These are phyloP conservation scores for Aphelenchoides besseyi DNA, from an alignment of 1,140 invertebrate genomes.

Conservation along the genomic window DNA sequence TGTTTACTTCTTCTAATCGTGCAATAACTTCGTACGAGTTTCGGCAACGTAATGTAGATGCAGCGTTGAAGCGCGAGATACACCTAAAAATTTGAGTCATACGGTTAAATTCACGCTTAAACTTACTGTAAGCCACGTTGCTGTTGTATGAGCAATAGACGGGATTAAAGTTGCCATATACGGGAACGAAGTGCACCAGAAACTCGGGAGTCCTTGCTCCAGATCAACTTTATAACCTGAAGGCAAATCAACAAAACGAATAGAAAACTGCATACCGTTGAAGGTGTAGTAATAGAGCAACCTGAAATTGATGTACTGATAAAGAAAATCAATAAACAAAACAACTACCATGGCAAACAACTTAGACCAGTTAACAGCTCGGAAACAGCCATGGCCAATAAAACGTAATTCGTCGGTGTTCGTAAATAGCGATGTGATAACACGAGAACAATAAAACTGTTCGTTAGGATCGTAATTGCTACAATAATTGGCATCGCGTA, in stretches of 20 bases:
- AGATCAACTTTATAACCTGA: conserved; percentile 52
- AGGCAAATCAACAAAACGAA: conserved; percentile 1
- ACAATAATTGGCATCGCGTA: conserved; percentile 67
- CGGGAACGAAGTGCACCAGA: conserved; percentile 57
- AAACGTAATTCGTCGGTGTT: conserved; percentile 72
- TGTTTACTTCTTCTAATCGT: conserved; percentile 59
- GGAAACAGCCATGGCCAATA: conserved; percentile 81
- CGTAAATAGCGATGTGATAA: conserved; percentile 70
- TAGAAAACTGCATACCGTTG: conserved; percentile 34
- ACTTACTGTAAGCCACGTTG: conserved; percentile 48
- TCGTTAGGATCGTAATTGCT: conserved; percentile 78
- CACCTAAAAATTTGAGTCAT: conserved; percentile 28
- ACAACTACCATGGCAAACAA: conserved; percentile 58
- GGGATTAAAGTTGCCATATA: conserved; percentile 58
- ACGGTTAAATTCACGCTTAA: too few relatives aligned
- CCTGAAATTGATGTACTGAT: too few relatives aligned
- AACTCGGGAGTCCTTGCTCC: conserved; percentile 46
- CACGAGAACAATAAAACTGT: conserved; percentile 78
- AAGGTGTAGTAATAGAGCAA: conserved; percentile 62
- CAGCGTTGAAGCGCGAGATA: conserved; percentile 59
- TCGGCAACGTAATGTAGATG: conserved; percentile 61
- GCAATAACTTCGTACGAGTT: conserved; percentile 54
- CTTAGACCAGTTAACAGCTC: conserved; percentile 79
- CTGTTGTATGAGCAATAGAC: conserved; percentile 60
- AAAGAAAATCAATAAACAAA: too few relatives aligned